Base-by-base conservation (phyloP, 2,888 invertebrate genomes). In the Pherbina coryleti region DNA sequence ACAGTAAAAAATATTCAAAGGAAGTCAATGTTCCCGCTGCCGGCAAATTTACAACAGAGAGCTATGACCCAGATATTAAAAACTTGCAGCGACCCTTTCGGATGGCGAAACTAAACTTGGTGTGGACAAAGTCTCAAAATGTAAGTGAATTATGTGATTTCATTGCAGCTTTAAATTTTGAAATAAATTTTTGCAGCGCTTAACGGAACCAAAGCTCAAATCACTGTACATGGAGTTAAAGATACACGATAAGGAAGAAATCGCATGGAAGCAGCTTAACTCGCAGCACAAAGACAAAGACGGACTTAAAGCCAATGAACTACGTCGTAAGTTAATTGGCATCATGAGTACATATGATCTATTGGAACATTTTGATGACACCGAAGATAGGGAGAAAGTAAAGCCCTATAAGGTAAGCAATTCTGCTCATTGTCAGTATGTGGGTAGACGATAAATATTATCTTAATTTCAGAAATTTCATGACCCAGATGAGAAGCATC, bases 191-290 rank as follows among this genome's bases (percentile, higher is more conserved):
- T 75, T 77, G 5, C 70, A 89, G 97, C 92, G 95, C 79, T 88
- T 98, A 57, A 94, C 96, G 5, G 95, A 96, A 85, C 92, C 94
- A 0, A 97, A 97, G 88, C 89, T 98, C 37, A 95, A 95, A 85
- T 96, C 96, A 0, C 88, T 98, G 25, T 96, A 95, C 86, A 95
- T 95, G 86, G 98, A 98, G 85, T 90, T 98, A 7, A 96, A 95
- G 91, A 92, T 97, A 62, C 98, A 98, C 80, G 98, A 98, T 86
- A 97, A 97, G 90, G 95, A 97, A 88, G 97, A 98, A 91, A 91
- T 97, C 51, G 93, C 94, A 0, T 93, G 93, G 88, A 98, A 98
- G 88, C 93, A 95, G 85, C 88, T 95, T 3, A 95, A 94, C 86
- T 92, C 94, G 64, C 96, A 97, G 83, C 95, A 95, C 28, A 92